A percentile compares a stretch with the other conserved stretches of the same genome.
Evolutionary conservation across 2,888 invertebrate species (phyloP).

Genomic region (Coecobrya sp.): DNA sequence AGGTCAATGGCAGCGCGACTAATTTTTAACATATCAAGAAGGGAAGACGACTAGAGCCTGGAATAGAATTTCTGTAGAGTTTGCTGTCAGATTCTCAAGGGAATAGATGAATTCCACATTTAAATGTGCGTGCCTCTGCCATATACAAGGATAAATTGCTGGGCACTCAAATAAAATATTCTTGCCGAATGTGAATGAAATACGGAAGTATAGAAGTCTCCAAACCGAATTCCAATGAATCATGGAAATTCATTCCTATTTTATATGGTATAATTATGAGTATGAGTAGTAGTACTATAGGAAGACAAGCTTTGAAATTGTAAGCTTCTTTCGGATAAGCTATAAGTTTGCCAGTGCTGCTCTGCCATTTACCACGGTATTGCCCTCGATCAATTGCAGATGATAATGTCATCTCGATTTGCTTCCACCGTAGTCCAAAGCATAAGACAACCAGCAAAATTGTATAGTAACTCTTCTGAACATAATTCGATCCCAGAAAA

Average conservation of each 20-base stretch:
- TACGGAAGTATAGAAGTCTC: slow-evolving; percentile 20
- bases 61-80: not conserved
- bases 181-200: not conserved
- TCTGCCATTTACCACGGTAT: not conserved
- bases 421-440: too few species aligned
- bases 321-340: too few species aligned
- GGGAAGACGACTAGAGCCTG: not conserved
- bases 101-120: not conserved
- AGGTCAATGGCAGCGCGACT: slow-evolving; percentile 50
- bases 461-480: not conserved
- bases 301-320: not conserved
- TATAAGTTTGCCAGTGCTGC: too few species aligned
- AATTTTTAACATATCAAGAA: slow-evolving; percentile 47
- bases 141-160: slow-evolving; percentile 7
- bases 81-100: not conserved
- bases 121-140: slow-evolving; percentile 13
- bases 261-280: slow-evolving; percentile 18
- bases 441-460: too few species aligned
- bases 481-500: slow-evolving; percentile 38
- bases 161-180: not conserved
- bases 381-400: slow-evolving; percentile 51
- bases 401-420: slow-evolving; percentile 48
- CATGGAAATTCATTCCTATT: slow-evolving; percentile 11
- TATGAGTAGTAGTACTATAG: not conserved
- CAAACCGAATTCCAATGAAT: slow-evolving; percentile 59